phyloP scores from a whole-genome alignment of 2,888 invertebrate genomes.

The Conistra vaccinii region DNA sequence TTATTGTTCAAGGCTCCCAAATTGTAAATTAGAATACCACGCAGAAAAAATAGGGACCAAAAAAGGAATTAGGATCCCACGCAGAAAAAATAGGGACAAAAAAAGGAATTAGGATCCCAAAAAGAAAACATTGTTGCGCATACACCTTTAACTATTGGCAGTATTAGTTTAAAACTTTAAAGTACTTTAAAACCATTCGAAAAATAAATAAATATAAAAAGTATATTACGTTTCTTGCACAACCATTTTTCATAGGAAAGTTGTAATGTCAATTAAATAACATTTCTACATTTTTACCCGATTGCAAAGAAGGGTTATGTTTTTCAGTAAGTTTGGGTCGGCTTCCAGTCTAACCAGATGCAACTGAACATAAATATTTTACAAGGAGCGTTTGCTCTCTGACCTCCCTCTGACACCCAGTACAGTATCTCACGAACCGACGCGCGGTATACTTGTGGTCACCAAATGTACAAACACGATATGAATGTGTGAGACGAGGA shows the following conservation, averaged over 20 bases:
- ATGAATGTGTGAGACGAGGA: too few relatives aligned
- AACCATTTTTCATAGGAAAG: conserved; percentile 36
- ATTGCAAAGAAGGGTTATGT: neutral
- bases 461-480: too few relatives aligned
- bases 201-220: conserved; percentile 22
- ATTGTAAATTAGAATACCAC: neutral
- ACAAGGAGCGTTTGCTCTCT: neutral
- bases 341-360: neutral
- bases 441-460: too few relatives aligned
- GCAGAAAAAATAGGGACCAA: neutral
- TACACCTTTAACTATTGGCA: neutral
- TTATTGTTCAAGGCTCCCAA: neutral
- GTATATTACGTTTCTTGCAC: conserved; percentile 28
- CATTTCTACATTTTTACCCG: neutral
- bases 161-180: conserved; percentile 1
- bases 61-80: neutral
- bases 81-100: neutral
- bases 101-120: neutral
- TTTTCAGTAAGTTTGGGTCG: neutral
- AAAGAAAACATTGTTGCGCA: neutral
- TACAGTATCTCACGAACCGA: too few relatives aligned
- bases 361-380: neutral
- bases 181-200: neutral
- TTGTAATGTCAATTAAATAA: neutral
- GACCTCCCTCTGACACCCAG: too few relatives aligned